These are phyloP conservation scores for Leptinotarsa peninsularis DNA, from an alignment of 2,888 invertebrate genomes.

Conservation along the genomic window DNA sequence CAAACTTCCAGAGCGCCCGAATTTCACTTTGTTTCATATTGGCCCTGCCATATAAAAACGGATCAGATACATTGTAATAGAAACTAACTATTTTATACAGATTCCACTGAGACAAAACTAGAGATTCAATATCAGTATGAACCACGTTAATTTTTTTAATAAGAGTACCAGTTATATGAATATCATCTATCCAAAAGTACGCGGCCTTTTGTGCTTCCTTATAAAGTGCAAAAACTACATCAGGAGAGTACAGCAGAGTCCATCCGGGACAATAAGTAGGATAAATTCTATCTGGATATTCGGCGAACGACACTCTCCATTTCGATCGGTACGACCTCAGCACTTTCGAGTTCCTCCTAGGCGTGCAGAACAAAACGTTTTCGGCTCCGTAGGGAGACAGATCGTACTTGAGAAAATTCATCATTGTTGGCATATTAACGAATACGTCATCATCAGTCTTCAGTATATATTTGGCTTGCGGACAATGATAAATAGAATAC, in stretches of 20 bases:
- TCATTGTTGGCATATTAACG: constrained; percentile 75
- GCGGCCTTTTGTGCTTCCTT: constrained; percentile 69
- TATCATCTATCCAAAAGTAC: constrained; percentile 83
- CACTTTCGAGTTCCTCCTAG: constrained; percentile 53
- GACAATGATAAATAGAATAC: constrained; percentile 80
- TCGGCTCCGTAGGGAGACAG: constrained; percentile 73
- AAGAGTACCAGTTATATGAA: constrained; percentile 75
- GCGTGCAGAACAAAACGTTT: constrained; percentile 75
- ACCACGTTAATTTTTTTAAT: constrained; percentile 71
- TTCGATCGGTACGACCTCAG: constrained; percentile 75
- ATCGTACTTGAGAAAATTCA: constrained; percentile 71
- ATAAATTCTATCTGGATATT: constrained; percentile 75
- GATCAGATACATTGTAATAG: constrained; percentile 51
- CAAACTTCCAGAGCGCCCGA: constrained; percentile 68
- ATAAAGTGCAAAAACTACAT: constrained; percentile 68
- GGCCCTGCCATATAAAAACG: constrained; percentile 71
- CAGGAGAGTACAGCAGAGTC: constrained; percentile 72
- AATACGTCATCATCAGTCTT: constrained; percentile 85
- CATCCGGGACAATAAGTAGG: constrained; percentile 83
- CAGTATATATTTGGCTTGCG: constrained; percentile 73
- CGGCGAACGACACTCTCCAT: constrained; percentile 79
- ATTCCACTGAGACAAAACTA: constrained; percentile 48
- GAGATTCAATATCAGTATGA: constrained; percentile 65
- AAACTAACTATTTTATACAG: constrained; percentile 42
- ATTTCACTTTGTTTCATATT: constrained; percentile 68